phyloP scores from a whole-genome alignment of 30 jellyfish, hydroid and myxozoan genomes.

The Phacellophora camtschatica region DNA sequence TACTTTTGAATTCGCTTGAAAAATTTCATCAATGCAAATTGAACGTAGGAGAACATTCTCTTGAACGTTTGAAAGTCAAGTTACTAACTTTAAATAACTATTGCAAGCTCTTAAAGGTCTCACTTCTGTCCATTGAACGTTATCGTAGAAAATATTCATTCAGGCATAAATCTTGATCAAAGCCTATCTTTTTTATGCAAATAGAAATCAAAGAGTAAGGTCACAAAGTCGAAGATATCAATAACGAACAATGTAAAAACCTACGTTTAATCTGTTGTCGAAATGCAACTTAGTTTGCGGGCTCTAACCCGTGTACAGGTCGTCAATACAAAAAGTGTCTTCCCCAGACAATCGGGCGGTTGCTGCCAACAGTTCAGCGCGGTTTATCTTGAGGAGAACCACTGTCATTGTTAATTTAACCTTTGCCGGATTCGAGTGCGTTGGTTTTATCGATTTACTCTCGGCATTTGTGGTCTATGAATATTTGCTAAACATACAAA shows the following conservation, averaged over 20 bases:
- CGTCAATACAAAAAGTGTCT: conserved; percentile 53
- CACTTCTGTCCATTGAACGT: too few species aligned
- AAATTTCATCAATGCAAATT: too few species aligned
- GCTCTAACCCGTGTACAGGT: conserved; percentile 40
- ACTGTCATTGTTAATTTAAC: conserved; percentile 60
- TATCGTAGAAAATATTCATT: too few species aligned
- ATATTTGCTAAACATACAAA: conserved; percentile 52
- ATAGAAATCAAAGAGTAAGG: too few species aligned
- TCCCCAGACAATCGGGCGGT: conserved; percentile 48
- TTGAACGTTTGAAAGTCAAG: too few species aligned
- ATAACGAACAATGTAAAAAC: conserved; percentile 1
- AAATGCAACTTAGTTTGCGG: conserved; percentile 63
- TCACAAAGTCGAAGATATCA: conserved; percentile 15
- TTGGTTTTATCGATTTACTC: conserved; percentile 53
- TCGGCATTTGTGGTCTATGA: conserved; percentile 45
- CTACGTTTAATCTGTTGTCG: conserved; percentile 50
- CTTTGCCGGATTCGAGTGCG: conserved; percentile 48
- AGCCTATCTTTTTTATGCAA: too few species aligned
- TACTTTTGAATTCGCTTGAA: too few species aligned
- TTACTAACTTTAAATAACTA: too few species aligned
- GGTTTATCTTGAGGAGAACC: conserved; percentile 66
- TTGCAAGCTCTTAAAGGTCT: too few species aligned
- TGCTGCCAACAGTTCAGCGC: conserved; percentile 24
- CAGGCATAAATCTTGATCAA: too few species aligned
- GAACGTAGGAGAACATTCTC: too few species aligned